A percentile compares a stretch with the other conserved stretches of the same genome.
Conservation (phyloP, 92 coral and sea anemone species). For the Muricea muricata region DNA sequence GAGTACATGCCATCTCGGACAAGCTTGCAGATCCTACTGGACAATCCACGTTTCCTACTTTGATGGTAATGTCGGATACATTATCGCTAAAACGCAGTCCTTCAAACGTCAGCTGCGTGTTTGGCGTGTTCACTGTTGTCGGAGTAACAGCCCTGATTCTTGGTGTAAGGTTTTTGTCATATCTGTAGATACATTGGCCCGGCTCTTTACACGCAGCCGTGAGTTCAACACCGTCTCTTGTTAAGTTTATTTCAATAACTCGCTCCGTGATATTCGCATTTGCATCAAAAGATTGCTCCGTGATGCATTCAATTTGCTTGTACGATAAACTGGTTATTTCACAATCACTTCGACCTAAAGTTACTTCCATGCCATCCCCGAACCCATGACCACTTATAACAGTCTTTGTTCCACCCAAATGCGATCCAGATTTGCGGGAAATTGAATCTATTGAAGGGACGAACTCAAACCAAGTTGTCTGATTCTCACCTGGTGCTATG, state of each 20-base stretch:
- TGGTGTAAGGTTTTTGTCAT: constrained; percentile 64
- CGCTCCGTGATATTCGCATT: constrained; percentile 41
- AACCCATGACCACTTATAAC: constrained; percentile 79
- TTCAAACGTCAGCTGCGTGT: constrained; percentile 62
- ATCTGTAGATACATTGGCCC: constrained; percentile 59
- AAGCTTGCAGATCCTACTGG: constrained; percentile 59
- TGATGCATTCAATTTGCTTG: constrained; percentile 66
- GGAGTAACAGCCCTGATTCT: constrained; percentile 73
- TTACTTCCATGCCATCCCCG: constrained; percentile 21
- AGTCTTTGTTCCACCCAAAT: constrained; percentile 69
- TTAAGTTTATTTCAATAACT: constrained; percentile 37
- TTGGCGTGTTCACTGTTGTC: constrained; percentile 54
- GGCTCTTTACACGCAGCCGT: constrained; percentile 54
- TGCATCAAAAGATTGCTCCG: constrained; percentile 37
- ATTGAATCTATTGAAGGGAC: constrained; percentile 65
- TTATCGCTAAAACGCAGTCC: constrained; percentile 70
- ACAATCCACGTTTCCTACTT: constrained; percentile 69
- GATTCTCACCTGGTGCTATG: constrained; percentile 44
- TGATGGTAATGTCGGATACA: constrained; percentile 64
- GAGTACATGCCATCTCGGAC: constrained; percentile 65
- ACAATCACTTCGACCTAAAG: constrained; percentile 61
- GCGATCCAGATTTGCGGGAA: constrained; percentile 70
- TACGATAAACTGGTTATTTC: constrained; percentile 35
- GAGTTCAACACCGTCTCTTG: not conserved
- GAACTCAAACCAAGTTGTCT: constrained; percentile 61